Conservation (phyloP, 2,113 vertebrate genomes). For the Myiozetetes cayanensis region DNA sequence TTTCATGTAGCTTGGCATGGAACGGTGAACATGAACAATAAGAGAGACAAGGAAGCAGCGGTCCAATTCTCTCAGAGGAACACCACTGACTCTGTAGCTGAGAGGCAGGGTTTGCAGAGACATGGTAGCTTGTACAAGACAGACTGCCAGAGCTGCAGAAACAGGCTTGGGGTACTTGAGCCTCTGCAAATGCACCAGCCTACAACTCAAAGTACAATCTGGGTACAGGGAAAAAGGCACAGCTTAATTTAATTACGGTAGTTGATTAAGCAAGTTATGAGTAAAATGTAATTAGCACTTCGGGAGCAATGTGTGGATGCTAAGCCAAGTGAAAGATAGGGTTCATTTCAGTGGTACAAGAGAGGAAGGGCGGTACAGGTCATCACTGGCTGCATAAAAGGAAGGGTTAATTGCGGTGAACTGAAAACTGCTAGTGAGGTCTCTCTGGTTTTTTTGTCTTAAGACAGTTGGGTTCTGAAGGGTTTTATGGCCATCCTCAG, state of each 20-base stretch:
- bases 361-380: neutral
- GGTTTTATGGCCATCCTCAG: neutral
- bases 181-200: neutral
- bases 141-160: neutral
- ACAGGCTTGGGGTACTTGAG: neutral
- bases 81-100: neutral
- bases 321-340: neutral
- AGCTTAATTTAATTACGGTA: neutral
- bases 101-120: neutral
- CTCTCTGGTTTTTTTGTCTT: neutral
- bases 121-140: neutral
- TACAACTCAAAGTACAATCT: neutral
- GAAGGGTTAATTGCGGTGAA: neutral
- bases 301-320: neutral
- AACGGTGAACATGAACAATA: neutral
- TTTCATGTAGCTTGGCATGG: neutral
- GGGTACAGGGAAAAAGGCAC: neutral
- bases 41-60: neutral
- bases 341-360: neutral
- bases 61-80: neutral
- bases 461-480: neutral
- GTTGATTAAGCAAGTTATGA: neutral
- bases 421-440: neutral
- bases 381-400: neutral
- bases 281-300: neutral